phyloP scores from a whole-genome alignment of 2,888 invertebrate species.

The Maniola hyperantus region DNA sequence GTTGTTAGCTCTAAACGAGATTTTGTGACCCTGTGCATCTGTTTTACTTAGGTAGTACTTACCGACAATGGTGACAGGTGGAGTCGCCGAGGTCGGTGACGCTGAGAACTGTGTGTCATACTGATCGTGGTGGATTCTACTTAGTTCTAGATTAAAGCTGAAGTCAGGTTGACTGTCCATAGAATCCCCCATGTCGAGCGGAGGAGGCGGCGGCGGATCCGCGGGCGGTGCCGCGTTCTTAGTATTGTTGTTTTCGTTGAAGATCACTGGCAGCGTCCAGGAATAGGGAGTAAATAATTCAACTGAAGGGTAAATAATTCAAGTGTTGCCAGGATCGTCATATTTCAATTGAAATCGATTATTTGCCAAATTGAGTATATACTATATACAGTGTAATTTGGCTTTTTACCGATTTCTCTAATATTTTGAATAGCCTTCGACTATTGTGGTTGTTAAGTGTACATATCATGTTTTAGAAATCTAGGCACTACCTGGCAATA shows the following conservation, averaged over 20 bases:
- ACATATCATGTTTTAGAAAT: not conserved
- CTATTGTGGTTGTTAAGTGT: not conserved
- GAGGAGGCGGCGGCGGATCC: conserved; percentile 80
- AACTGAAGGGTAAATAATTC: conserved; percentile 32
- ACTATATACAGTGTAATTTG: not conserved
- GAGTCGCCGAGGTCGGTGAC: conserved; percentile 46
- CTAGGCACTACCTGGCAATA: not conserved
- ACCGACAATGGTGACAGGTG: conserved; percentile 74
- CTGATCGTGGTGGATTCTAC: conserved; percentile 87
- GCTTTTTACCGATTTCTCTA: too few species aligned
- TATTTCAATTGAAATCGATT: conserved; percentile 4
- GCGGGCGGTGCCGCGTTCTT: conserved; percentile 69
- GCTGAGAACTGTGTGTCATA: conserved; percentile 87
- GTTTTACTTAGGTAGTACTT: conserved; percentile 52
- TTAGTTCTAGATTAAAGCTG: conserved; percentile 88
- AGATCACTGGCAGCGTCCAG: conserved; percentile 69
- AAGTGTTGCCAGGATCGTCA: conserved; percentile 8
- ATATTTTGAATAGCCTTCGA: not conserved
- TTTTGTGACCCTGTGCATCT: not conserved
- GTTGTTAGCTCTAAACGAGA: not conserved
- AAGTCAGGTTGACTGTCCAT: conserved; percentile 73
- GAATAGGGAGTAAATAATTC: conserved; percentile 46
- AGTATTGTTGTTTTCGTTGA: conserved; percentile 67
- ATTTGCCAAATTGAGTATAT: not conserved
- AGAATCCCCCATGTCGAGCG: conserved; percentile 60